A percentile compares a stretch with the other conserved stretches of the same genome.
Conservation (phyloP, 2,113 vertebrate species). For the Rhineura floridana region DNA sequence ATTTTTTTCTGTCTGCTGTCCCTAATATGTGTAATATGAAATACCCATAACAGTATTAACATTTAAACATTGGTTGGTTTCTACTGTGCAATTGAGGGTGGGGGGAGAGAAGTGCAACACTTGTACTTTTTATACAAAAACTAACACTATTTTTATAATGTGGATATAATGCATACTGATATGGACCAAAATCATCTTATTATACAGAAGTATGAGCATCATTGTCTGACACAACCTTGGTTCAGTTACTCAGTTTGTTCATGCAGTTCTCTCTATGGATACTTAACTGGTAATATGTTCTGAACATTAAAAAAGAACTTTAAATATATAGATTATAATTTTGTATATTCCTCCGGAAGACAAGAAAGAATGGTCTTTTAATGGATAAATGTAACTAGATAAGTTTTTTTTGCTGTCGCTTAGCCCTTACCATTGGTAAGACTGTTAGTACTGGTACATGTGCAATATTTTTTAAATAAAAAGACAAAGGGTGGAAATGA, state of each 20-base stretch:
- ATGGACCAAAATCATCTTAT: slow-evolving; percentile 80
- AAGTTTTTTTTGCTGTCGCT: slow-evolving; percentile 68
- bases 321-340: slow-evolving; percentile 50
- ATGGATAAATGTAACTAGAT: slow-evolving; percentile 65
- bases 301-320: slow-evolving; percentile 47
- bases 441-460: slow-evolving; percentile 66
- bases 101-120: slow-evolving; percentile 74
- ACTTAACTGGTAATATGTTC: slow-evolving; percentile 14
- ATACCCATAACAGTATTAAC: slow-evolving; percentile 84
- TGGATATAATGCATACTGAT: slow-evolving; percentile 72
- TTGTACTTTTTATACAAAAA: slow-evolving; percentile 80
- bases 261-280: slow-evolving; percentile 28
- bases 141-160: slow-evolving; percentile 84
- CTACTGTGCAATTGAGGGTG: slow-evolving; percentile 81
- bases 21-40: slow-evolving; percentile 70
- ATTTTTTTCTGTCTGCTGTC: slow-evolving; percentile 68
- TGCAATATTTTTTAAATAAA: slow-evolving; percentile 75
- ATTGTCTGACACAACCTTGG: slow-evolving; percentile 58
- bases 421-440: slow-evolving; percentile 60
- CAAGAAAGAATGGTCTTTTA: slow-evolving; percentile 69
- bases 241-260: slow-evolving; percentile 56
- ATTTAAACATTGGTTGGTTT: slow-evolving; percentile 79
- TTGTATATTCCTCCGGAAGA: slow-evolving; percentile 58
- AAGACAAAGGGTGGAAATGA: slow-evolving; percentile 61
- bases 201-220: slow-evolving; percentile 52